phyloP scores from a whole-genome alignment of 2,888 invertebrate genomes.

The Agriopis leucophaearia region DNA sequence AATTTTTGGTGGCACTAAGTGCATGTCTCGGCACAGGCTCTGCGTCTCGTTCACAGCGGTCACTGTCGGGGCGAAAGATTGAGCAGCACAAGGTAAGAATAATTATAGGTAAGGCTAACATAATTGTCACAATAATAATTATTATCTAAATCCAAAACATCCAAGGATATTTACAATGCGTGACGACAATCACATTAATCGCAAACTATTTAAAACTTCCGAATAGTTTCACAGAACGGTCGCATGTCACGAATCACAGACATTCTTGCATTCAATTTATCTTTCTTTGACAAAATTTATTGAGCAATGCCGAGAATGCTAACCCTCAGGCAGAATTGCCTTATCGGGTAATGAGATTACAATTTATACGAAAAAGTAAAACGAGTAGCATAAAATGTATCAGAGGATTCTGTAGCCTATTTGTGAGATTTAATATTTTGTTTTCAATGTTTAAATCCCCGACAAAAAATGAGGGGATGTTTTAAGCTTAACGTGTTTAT shows the following conservation, averaged over 20 bases:
- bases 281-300: conserved; percentile 35
- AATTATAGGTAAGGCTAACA: too few species aligned
- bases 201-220: conserved; percentile 19
- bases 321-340: conserved; percentile 9
- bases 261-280: conserved; percentile 28
- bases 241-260: conserved; percentile 22
- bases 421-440: neutral
- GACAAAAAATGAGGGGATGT: too few species aligned
- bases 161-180: neutral
- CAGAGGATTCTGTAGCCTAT: conserved; percentile 7
- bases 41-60: too few species aligned
- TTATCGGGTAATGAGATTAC: conserved; percentile 34
- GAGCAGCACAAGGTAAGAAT: too few species aligned
- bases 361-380: conserved; percentile 27
- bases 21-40: too few species aligned
- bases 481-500: too few species aligned
- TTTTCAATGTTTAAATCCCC: too few species aligned
- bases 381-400: neutral
- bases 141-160: neutral
- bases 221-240: conserved; percentile 13
- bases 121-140: neutral
- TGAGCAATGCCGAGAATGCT: conserved; percentile 10
- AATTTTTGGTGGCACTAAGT: too few species aligned
- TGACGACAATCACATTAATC: conserved; percentile 5
- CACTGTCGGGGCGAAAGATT: too few species aligned